Percentiles rank a stretch among this genome's conserved stretches.
Evolutionary conservation across 2,113 vertebrate genomes (phyloP).

Genomic region (Entomyzon cyanotis): DNA sequence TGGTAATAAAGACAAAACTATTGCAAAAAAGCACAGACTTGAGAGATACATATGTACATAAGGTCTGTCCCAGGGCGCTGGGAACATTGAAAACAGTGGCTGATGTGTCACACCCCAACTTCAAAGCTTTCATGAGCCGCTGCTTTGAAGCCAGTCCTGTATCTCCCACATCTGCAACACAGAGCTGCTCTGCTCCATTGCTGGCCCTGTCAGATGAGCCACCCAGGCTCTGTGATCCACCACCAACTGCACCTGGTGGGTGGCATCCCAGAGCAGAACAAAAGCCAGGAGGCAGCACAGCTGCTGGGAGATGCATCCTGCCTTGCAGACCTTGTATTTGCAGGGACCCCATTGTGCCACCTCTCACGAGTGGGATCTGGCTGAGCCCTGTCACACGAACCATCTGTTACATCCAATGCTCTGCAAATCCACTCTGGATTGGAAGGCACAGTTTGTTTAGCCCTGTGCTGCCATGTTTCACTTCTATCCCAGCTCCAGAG

Average conservation of each 20-base stretch:
- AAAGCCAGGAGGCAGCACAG: neutral
- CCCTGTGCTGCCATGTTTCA: neutral
- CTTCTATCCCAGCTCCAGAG: neutral
- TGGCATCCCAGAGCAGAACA: neutral
- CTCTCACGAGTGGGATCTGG: neutral
- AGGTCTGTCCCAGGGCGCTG: neutral
- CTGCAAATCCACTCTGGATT: neutral
- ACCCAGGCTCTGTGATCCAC: neutral
- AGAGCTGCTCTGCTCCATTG: neutral
- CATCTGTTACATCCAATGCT: neutral
- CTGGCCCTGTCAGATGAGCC: neutral
- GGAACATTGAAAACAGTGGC: neutral
- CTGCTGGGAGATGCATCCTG: neutral
- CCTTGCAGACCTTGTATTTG: neutral
- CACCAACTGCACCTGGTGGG: neutral
- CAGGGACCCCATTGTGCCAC: neutral
- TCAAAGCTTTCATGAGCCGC: neutral
- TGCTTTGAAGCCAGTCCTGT: conserved; percentile 16
- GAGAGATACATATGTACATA: neutral
- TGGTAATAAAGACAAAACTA: neutral
- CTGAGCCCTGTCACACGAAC: neutral
- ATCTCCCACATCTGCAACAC: conserved; percentile 30
- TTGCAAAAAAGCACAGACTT: neutral
- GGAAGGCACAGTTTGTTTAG: neutral
- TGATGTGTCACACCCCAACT: neutral